Percentiles rank a stretch among this genome's conserved stretches.
Evolutionary conservation across 2,797 vertebrate species (phyloP).

Genomic region (Columba guinea): DNA sequence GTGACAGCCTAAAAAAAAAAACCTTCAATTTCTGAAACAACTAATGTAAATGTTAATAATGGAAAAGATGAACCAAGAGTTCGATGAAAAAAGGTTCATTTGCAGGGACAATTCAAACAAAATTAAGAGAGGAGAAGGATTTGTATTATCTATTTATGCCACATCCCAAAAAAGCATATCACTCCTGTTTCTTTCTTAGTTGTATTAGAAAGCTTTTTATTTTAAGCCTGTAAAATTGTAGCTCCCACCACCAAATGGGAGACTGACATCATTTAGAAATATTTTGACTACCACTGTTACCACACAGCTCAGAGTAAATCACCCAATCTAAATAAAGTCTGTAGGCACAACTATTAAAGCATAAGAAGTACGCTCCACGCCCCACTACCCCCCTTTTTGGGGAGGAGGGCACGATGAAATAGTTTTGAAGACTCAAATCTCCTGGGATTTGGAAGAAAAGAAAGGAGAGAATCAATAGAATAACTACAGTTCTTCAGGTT

Average conservation of each 20-base stretch:
- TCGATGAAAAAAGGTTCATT: background rate
- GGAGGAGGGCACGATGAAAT: background rate
- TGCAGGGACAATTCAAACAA: background rate
- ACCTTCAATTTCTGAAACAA: background rate
- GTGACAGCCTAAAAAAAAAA: accelerated
- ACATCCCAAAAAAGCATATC: background rate
- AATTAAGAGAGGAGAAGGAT: background rate
- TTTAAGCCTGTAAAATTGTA: background rate
- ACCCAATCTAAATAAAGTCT: background rate
- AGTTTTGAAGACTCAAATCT: background rate
- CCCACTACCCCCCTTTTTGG: accelerated
- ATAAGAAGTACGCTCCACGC: background rate
- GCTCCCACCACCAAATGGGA: background rate
- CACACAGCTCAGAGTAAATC: background rate
- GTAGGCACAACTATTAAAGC: background rate
- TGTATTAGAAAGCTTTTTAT: background rate
- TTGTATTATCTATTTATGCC: background rate
- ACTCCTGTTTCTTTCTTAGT: background rate
- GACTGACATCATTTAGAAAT: background rate
- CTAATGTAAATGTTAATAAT: background rate
- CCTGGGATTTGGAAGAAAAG: background rate
- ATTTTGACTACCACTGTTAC: no score
- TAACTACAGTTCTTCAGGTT: background rate
- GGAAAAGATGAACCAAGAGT: background rate
- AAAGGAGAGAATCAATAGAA: background rate